A percentile compares a stretch with the other conserved stretches of the same genome.
Evolutionary conservation across 2,797 vertebrate genomes (phyloP).

Genomic region (Cirrhinus molitorella): DNA sequence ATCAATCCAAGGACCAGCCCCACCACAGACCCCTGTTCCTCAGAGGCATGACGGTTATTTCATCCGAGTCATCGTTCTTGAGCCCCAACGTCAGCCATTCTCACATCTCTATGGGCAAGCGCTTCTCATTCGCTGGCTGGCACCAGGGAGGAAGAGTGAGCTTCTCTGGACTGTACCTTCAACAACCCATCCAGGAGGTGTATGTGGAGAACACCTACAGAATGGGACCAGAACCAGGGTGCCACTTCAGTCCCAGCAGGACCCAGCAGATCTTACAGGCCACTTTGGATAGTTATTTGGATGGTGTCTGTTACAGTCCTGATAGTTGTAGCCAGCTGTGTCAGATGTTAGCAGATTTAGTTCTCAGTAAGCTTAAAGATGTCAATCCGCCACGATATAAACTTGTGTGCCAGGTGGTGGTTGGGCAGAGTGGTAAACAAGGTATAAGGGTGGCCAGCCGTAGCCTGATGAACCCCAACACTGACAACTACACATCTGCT

Average conservation of each 20-base stretch:
- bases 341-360: slow-evolving; percentile 72
- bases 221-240: slow-evolving; percentile 65
- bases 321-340: slow-evolving; percentile 55
- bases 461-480: slow-evolving; percentile 70
- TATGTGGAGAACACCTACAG: slow-evolving; percentile 72
- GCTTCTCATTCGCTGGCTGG: slow-evolving; percentile 73
- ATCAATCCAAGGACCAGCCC: slow-evolving; percentile 44
- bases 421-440: slow-evolving; percentile 74
- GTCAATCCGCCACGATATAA: slow-evolving; percentile 77
- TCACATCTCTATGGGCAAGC: slow-evolving; percentile 59
- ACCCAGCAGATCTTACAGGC: slow-evolving; percentile 69
- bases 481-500: slow-evolving; percentile 71
- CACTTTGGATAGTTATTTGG: slow-evolving; percentile 59
- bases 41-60: slow-evolving; percentile 36
- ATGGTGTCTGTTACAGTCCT: slow-evolving; percentile 61
- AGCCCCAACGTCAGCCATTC: slow-evolving; percentile 70
- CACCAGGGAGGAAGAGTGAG: slow-evolving; percentile 70
- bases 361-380: slow-evolving; percentile 70
- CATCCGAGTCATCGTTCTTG: slow-evolving; percentile 64
- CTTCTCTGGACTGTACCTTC: slow-evolving; percentile 76
- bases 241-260: slow-evolving; percentile 57
- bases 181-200: slow-evolving; percentile 61
- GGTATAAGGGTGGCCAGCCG: slow-evolving; percentile 74
- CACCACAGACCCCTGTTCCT: slow-evolving; percentile 39
- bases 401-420: slow-evolving; percentile 77